Percentiles rank a stretch among this genome's conserved stretches.
These are phyloP conservation scores for Vanessa cardui DNA, from an alignment of 2,888 invertebrate genomes.

Conservation along the genomic window DNA sequence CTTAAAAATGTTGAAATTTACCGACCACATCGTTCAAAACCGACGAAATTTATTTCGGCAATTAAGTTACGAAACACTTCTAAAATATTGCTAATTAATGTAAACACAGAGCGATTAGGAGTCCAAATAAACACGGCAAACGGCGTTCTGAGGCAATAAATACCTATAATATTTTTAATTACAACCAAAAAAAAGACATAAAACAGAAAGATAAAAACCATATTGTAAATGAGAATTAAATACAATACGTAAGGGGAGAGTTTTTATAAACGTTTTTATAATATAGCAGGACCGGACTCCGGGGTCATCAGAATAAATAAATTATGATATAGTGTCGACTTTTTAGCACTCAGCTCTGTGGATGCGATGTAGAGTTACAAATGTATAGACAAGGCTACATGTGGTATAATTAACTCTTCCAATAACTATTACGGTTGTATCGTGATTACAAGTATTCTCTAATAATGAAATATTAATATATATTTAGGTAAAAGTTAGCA, in stretches of 20 bases:
- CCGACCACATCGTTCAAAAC: conserved; percentile 52
- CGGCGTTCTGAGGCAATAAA: conserved; percentile 74
- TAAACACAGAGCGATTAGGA: conserved; percentile 80
- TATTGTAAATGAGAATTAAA: conserved; percentile 70
- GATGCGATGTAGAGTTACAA: conserved; percentile 27
- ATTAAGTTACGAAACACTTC: conserved; percentile 73
- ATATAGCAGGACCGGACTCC: conserved; percentile 69
- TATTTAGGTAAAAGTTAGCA: too few relatives aligned
- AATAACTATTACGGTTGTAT: too few relatives aligned
- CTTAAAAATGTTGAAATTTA: conserved; percentile 29
- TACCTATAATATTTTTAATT: conserved; percentile 82
- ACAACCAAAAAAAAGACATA: conserved; percentile 75
- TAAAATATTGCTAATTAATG: conserved; percentile 82
- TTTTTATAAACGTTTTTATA: conserved; percentile 66
- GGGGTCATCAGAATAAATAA: conserved; percentile 80
- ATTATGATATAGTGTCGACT: conserved; percentile 77
- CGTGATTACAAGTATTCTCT: too few relatives aligned
- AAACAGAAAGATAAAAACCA: conserved; percentile 76
- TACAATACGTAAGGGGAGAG: conserved; percentile 48
- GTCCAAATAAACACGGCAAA: conserved; percentile 74
- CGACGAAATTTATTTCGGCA: conserved; percentile 70
- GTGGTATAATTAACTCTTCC: not conserved
- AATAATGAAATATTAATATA: too few relatives aligned
- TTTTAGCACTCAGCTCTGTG: conserved; percentile 59
- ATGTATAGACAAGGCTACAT: not conserved